These are phyloP conservation scores for Felis chaus DNA, from an alignment of 2,113 vertebrate species.

Conservation along the genomic window DNA sequence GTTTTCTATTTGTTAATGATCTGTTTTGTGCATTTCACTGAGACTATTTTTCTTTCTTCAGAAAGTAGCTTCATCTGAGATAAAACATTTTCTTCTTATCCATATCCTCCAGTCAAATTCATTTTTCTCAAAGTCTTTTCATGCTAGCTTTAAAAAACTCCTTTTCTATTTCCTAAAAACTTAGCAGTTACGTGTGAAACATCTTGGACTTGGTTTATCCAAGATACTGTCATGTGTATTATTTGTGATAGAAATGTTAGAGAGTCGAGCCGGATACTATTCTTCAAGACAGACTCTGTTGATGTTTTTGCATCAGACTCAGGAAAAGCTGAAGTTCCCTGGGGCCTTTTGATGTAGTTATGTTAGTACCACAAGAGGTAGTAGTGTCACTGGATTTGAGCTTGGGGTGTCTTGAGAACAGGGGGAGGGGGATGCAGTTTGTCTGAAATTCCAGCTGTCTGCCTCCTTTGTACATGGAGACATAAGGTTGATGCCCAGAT, in stretches of 20 bases:
- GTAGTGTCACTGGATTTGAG: neutral
- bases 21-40: neutral
- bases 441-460: neutral
- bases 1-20: neutral
- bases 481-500: neutral
- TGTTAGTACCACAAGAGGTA: neutral
- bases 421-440: neutral
- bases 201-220: neutral
- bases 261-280: neutral
- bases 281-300: neutral
- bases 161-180: neutral
- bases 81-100: neutral
- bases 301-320: neutral
- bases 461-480: neutral
- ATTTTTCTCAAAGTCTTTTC: neutral
- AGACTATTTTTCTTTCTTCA: neutral
- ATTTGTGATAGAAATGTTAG: neutral
- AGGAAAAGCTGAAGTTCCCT: neutral
- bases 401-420: neutral
- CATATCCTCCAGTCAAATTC: neutral
- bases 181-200: neutral
- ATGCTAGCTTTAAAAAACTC: neutral
- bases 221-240: neutral
- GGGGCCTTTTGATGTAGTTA: neutral
- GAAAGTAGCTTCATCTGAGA: neutral